Conservation (phyloP, 2,113 vertebrate species). For the Peromyscus polionotus region DNA sequence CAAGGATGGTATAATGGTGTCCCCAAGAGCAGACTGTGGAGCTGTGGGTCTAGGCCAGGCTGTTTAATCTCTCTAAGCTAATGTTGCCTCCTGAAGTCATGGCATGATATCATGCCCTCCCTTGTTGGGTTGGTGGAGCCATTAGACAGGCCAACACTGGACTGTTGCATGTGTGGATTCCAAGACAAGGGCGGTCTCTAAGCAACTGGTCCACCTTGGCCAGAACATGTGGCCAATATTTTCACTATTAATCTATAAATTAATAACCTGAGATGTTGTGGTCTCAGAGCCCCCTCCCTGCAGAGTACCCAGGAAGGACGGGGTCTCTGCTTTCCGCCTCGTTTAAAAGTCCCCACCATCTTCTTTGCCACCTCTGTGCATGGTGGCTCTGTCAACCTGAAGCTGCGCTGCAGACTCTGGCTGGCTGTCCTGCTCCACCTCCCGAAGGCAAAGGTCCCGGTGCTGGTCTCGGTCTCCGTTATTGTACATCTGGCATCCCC, state of each 20-base stretch:
- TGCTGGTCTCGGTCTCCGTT: not conserved
- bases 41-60: not conserved
- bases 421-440: not conserved
- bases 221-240: not conserved
- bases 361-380: fast-evolving
- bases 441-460: not conserved
- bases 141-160: fast-evolving
- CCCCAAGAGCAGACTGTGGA: fast-evolving
- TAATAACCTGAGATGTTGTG: not conserved
- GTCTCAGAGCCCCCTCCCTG: too few relatives aligned
- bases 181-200: fast-evolving
- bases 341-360: fast-evolving
- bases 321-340: fast-evolving
- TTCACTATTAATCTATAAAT: not conserved
- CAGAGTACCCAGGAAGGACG: fast-evolving
- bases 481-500: fast-evolving
- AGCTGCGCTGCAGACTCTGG: fast-evolving
- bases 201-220: not conserved
- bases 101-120: fast-evolving
- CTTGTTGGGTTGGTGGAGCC: fast-evolving
- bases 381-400: fast-evolving
- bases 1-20: fast-evolving
- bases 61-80: not conserved
- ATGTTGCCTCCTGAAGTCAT: fast-evolving
- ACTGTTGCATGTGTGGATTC: not conserved